phyloP scores from a whole-genome alignment of 2,113 vertebrate genomes.

The Syngnathus scovelli region DNA sequence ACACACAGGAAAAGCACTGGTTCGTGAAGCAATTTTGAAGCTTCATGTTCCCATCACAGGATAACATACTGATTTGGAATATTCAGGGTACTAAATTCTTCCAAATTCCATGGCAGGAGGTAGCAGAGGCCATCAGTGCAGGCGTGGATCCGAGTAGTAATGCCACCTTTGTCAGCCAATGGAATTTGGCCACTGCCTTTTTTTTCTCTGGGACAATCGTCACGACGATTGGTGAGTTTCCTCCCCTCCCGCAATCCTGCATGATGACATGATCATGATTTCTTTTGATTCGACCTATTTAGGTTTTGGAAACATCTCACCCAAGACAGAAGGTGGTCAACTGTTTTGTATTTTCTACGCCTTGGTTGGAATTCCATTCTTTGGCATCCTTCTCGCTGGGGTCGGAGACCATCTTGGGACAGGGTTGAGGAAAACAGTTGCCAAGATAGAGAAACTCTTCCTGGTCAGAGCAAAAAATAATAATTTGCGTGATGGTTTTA shows the following conservation, averaged over 20 bases:
- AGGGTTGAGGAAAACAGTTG: conserved; percentile 75
- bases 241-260: neutral
- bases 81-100: conserved; percentile 1
- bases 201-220: conserved; percentile 91
- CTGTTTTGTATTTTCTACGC: conserved; percentile 88
- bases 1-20: neutral
- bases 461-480: conserved; percentile 63
- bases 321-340: conserved; percentile 79
- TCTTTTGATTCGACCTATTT: conserved; percentile 1
- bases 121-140: conserved; percentile 71
- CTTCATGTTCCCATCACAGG: too few relatives aligned
- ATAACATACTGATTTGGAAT: too few relatives aligned
- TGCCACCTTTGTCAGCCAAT: conserved; percentile 66
- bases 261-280: neutral
- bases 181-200: conserved; percentile 84
- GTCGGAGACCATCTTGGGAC: conserved; percentile 86
- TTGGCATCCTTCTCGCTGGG: conserved; percentile 82
- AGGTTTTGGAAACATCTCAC: conserved; percentile 87
- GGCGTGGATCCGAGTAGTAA: conserved; percentile 74
- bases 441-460: conserved; percentile 82
- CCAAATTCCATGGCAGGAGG: conserved; percentile 58
- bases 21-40: too few relatives aligned
- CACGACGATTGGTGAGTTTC: conserved; percentile 76
- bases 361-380: conserved; percentile 84
- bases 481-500: neutral